A percentile compares a stretch with the other conserved stretches of the same genome.
Conservation (phyloP, 2,113 vertebrate species). For the Dermatemys mawii region DNA sequence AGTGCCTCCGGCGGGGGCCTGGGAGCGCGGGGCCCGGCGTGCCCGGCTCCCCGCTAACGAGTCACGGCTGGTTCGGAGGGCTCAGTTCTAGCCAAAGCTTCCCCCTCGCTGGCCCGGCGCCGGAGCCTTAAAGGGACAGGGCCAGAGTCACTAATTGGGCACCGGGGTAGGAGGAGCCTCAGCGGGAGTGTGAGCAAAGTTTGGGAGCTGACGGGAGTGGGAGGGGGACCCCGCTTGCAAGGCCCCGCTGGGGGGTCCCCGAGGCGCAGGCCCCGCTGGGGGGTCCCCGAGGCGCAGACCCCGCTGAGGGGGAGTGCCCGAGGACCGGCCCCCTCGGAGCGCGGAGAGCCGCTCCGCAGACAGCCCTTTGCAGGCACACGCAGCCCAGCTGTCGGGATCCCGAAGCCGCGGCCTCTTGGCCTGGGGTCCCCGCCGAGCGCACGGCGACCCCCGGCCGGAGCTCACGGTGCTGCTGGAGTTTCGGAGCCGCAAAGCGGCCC, state of each 20-base stretch:
- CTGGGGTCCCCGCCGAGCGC: not conserved
- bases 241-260: not conserved
- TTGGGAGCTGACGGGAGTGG: not conserved
- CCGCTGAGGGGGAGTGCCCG: not conserved
- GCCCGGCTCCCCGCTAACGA: not conserved
- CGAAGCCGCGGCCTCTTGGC: not conserved
- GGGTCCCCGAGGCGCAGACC: not conserved
- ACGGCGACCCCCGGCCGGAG: too few relatives aligned
- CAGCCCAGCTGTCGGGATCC: not conserved
- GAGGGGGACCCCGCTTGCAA: not conserved
- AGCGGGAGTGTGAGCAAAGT: constrained; percentile 54
- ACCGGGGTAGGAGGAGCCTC: constrained; percentile 87
- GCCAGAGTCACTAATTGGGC: constrained; percentile 84
- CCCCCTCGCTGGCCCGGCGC: constrained; percentile 81
- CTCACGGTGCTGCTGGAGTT: too few relatives aligned
- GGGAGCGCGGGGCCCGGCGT: not conserved
- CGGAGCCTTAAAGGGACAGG: constrained; percentile 86
- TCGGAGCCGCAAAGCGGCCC: too few relatives aligned
- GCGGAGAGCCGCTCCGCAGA: not conserved
- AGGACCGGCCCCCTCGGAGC: too few relatives aligned
- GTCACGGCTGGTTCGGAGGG: constrained; percentile 80
- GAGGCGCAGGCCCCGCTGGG: not conserved
- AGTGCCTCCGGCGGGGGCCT: not conserved
- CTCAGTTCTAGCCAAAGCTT: constrained; percentile 86
- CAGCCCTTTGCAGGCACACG: not conserved